Evolutionary conservation across 2,797 vertebrate genomes (phyloP).

Genomic region (Aulostomus chinensis): DNA sequence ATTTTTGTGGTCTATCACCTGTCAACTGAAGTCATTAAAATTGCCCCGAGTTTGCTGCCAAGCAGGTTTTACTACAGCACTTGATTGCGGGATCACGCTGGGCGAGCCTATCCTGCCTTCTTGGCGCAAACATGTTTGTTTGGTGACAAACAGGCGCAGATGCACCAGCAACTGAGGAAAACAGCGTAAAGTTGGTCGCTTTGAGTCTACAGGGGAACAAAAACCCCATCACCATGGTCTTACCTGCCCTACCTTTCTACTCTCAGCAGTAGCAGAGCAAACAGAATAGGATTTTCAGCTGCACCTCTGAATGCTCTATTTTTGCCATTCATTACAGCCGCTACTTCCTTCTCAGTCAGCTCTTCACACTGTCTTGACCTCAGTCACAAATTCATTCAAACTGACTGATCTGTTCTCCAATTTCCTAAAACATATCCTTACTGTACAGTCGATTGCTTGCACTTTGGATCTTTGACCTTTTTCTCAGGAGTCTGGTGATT

Average conservation of each 20-base stretch:
- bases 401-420: conserved; percentile 5
- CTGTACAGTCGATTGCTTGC: conserved; percentile 32
- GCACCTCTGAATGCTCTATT: background rate
- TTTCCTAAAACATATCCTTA: conserved; percentile 41
- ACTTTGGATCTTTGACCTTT: conserved; percentile 64
- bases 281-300: no score
- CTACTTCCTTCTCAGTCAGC: background rate
- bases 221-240: background rate
- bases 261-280: no score
- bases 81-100: no score
- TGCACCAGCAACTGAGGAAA: no score
- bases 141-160: background rate
- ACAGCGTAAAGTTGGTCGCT: no score
- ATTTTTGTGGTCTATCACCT: no score
- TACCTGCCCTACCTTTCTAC: background rate
- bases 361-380: no score
- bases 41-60: no score
- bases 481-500: conserved; percentile 77
- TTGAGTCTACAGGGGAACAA: no score
- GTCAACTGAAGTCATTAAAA: no score
- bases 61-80: no score
- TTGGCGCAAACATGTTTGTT: background rate
- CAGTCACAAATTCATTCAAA: background rate
- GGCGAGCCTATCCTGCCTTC: background rate
- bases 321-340: background rate